A percentile compares a stretch with the other conserved stretches of the same genome.
Conservation (phyloP, 92 coral and sea anemone genomes). For the Metridium senile region DNA sequence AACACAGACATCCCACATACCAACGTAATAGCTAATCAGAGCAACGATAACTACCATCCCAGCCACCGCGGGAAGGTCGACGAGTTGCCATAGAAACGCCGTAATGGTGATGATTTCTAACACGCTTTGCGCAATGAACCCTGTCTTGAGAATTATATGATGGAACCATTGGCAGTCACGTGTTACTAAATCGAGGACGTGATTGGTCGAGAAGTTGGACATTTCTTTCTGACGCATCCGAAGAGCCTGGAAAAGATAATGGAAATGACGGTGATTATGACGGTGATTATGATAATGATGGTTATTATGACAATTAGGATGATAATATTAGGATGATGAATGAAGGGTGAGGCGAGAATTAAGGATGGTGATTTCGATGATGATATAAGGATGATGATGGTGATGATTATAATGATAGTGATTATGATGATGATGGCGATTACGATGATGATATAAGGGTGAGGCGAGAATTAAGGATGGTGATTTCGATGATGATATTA, state of each 20-base stretch:
- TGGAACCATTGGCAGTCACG: constrained; percentile 75
- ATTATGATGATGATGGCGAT: no score
- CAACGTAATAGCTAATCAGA: constrained; percentile 76
- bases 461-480: no score
- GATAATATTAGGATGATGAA: neutral
- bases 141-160: constrained; percentile 66
- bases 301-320: no score
- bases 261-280: no score
- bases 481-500: no score
- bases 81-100: constrained; percentile 77
- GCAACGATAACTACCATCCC: constrained; percentile 72
- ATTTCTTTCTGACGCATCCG: constrained; percentile 71
- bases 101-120: constrained; percentile 72
- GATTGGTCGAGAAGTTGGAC: constrained; percentile 49
- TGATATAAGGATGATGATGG: no score
- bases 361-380: neutral
- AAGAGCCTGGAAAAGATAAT: constrained; percentile 53
- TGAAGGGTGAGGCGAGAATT: neutral
- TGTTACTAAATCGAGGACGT: constrained; percentile 54
- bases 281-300: no score
- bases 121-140: constrained; percentile 65
- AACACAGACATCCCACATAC: constrained; percentile 87
- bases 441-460: no score
- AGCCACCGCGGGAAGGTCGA: constrained; percentile 80
- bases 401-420: no score